Evolutionary conservation across 2,797 vertebrate genomes (phyloP), one percentile per base, ranked within the genome.

Genomic region (Nasua narica): DNA sequence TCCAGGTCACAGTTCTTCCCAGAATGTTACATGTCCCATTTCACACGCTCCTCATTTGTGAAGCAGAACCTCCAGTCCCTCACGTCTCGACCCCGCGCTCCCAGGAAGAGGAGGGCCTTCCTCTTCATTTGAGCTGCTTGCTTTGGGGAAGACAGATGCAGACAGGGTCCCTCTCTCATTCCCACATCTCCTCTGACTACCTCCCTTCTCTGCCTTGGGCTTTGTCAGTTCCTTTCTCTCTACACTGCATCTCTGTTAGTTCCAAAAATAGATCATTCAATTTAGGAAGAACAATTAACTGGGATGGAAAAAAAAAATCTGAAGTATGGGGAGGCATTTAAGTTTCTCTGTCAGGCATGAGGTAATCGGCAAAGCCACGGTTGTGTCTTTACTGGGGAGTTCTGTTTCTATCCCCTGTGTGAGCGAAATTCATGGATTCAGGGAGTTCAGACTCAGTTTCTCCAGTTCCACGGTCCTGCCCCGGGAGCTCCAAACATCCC

Each of bases 191-290:
- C 93, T 37, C 91, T 46, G 29, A 84, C 92, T 83, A 54, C 48
- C 65, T 97, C 46, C 65, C 48, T 82, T 32, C 35, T 95, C 86
- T 81, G 97, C 67, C 81, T 87, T 87, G 40, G 74, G 81, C 86
- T 97, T 84, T 95, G 79, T 62, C 93, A 48, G 48, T 87, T 69
- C 93, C 70, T 97, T 97, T 94, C 94, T 96, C 84, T 96, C 97
- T 74, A 86, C 74, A 43, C 90, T 94, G 96, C 88, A 84, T 97
- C 95, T 92, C 92, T 35, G 62, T 48, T 88, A 94, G 69, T 94
- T 98, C 94, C 96, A 97, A 97, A 98, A 96, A 96, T 97, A 98
- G 94, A 97, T 96, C 96, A 95, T 97, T 96, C 91, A 85, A 56
- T 96, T 94, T 98, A 96, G 91, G 93, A 97, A 96, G 94, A 98